These are phyloP conservation scores for Rhingia campestris DNA, from an alignment of 2,888 invertebrate species.

Conservation along the genomic window DNA sequence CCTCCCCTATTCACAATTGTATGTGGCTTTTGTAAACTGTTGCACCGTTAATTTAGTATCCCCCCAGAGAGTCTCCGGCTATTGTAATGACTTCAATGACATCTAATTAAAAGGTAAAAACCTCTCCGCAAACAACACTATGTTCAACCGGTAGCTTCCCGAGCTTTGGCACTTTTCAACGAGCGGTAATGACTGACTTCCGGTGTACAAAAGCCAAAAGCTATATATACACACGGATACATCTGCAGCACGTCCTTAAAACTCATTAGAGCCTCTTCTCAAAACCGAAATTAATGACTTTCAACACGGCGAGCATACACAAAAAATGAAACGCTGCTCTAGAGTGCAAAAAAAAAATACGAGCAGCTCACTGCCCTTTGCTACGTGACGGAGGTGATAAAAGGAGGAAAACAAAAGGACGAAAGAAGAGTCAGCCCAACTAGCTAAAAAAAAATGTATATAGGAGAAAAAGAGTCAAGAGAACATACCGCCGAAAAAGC, in stretches of 20 bases:
- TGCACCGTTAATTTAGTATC: constrained; percentile 66
- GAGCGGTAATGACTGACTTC: constrained; percentile 74
- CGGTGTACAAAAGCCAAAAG: constrained; percentile 62
- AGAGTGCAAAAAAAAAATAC: constrained; percentile 9
- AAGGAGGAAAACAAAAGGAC: constrained; percentile 39
- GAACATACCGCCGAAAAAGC: constrained; percentile 39
- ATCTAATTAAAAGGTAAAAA: constrained; percentile 74
- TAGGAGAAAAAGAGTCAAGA: constrained; percentile 3
- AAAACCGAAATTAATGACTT: constrained; percentile 74
- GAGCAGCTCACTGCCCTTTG: constrained; percentile 70
- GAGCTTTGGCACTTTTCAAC: constrained; percentile 42
- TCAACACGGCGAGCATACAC: constrained; percentile 56
- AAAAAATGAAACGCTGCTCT: not conserved
- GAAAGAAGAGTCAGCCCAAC: constrained; percentile 15
- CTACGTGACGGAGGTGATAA: constrained; percentile 70
- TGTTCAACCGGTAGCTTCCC: constrained; percentile 70
- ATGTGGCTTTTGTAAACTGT: constrained; percentile 63
- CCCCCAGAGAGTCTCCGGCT: constrained; percentile 30
- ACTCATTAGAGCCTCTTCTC: constrained; percentile 74
- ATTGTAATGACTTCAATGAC: constrained; percentile 74
- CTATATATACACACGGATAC: constrained; percentile 45
- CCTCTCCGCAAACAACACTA: constrained; percentile 72
- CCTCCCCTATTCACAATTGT: constrained; percentile 54
- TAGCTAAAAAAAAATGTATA: constrained; percentile 5
- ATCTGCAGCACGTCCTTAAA: constrained; percentile 72